These are phyloP conservation scores for Phallusia fumigata DNA, from an alignment of 23 tunicate species.

Conservation along the genomic window DNA sequence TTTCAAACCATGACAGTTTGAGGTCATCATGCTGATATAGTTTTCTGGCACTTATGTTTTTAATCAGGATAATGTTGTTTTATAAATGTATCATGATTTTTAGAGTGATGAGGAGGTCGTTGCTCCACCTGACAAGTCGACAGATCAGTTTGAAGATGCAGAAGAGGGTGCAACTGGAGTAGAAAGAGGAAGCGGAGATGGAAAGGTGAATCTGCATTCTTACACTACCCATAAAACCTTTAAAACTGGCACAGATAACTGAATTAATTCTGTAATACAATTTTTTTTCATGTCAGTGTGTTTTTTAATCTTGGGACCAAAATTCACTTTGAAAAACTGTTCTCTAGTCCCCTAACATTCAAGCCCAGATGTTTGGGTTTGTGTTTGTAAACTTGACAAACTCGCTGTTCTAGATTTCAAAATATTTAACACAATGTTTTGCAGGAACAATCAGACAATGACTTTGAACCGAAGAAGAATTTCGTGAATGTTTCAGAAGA, in stretches of 20 bases:
- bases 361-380: too few species aligned
- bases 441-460: constrained; percentile 38
- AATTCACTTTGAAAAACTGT: too few species aligned
- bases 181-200: constrained; percentile 70
- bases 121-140: not conserved
- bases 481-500: constrained; percentile 20
- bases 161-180: not conserved
- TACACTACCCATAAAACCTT: too few species aligned
- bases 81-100: not conserved
- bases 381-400: too few species aligned
- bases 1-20: too few species aligned
- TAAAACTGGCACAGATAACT: not conserved
- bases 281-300: too few species aligned
- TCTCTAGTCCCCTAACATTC: too few species aligned
- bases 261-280: not conserved
- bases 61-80: too few species aligned
- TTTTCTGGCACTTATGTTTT: too few species aligned
- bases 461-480: constrained; percentile 6
- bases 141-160: constrained; percentile 8
- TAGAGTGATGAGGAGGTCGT: not conserved
- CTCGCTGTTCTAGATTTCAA: too few species aligned
- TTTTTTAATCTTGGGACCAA: too few species aligned
- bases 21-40: too few species aligned
- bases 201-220: constrained; percentile 35
- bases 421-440: not conserved